A percentile compares a stretch with the other conserved stretches of the same genome.
Conservation (phyloP, 2,113 vertebrate species). For the Acanthisitta chloris region DNA sequence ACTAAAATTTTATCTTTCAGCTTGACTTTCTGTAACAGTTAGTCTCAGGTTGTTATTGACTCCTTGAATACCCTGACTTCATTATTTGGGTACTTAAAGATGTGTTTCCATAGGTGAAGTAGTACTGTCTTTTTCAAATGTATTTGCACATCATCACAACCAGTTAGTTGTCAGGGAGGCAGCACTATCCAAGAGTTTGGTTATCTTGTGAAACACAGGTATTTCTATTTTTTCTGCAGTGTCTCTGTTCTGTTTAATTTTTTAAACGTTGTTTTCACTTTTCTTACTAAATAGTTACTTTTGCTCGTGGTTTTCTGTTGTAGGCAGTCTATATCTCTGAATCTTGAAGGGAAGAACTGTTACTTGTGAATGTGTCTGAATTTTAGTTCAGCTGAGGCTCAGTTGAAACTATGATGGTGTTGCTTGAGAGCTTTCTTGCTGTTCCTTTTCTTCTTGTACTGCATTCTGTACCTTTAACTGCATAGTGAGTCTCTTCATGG, state of each 20-base stretch:
- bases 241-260: not conserved
- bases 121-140: not conserved
- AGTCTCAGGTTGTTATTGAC: not conserved
- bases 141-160: not conserved
- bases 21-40: not conserved
- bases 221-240: not conserved
- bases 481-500: not conserved
- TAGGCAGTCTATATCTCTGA: not conserved
- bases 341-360: not conserved
- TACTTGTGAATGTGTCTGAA: not conserved
- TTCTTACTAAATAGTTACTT: not conserved
- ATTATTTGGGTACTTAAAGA: not conserved
- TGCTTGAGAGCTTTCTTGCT: not conserved
- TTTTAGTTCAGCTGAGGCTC: not conserved
- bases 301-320: not conserved
- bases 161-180: fast-evolving
- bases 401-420: not conserved
- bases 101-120: not conserved
- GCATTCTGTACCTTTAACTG: not conserved
- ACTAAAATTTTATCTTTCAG: not conserved
- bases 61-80: not conserved
- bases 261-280: not conserved
- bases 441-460: not conserved
- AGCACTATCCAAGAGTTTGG: not conserved
- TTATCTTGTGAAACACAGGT: not conserved